A percentile compares a stretch with the other conserved stretches of the same genome.
phyloP scores from a whole-genome alignment of 2,113 vertebrate genomes.

The Pachyramphus minor region DNA sequence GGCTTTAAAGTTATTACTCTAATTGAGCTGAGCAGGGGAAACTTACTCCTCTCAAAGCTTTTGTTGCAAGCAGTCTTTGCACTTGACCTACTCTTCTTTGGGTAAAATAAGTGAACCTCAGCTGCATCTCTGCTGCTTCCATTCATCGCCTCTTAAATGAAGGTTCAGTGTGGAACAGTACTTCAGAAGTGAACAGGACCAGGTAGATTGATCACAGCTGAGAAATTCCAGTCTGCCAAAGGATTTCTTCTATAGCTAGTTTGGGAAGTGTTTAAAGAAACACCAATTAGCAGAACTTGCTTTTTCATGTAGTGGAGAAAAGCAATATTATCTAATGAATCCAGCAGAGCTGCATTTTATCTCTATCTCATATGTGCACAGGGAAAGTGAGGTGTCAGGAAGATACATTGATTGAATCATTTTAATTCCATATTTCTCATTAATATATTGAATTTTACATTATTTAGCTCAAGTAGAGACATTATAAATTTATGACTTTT shows the following conservation, averaged over 20 bases:
- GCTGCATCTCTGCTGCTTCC: neutral
- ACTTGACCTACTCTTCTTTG: neutral
- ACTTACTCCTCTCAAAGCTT: neutral
- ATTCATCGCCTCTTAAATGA: neutral
- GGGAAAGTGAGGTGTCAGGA: neutral
- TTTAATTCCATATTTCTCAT: constrained; percentile 9
- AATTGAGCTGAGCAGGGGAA: neutral
- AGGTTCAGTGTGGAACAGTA: neutral
- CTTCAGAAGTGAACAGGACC: neutral
- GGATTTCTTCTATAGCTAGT: neutral
- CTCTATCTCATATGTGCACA: neutral
- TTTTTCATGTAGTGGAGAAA: neutral
- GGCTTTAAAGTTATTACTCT: neutral
- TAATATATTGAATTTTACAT: constrained; percentile 16
- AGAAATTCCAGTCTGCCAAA: neutral
- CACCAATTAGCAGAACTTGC: neutral
- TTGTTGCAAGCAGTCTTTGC: neutral
- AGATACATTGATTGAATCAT: neutral
- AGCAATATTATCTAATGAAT: neutral
- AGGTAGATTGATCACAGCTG: neutral
- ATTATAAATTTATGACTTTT: neutral
- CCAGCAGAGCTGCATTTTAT: neutral
- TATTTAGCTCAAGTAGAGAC: constrained; percentile 3
- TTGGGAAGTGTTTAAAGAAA: neutral
- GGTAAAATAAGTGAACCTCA: neutral